Conservation (phyloP, 1,140 invertebrate genomes). For the Chironomus striatipennis region DNA sequence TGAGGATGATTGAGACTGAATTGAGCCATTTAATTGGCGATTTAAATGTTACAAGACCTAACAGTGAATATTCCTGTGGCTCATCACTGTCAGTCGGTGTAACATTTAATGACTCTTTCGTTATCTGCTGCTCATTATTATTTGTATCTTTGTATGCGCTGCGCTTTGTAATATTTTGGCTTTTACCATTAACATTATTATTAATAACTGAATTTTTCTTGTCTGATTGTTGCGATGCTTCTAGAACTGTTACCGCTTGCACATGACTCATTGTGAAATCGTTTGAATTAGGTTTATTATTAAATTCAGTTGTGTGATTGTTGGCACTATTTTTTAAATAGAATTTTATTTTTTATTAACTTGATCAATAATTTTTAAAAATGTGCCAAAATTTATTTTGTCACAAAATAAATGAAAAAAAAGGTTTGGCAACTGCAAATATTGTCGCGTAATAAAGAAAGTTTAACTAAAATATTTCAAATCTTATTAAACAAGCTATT, state of each 20-base stretch:
- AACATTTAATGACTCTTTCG: slow-evolving; percentile 5
- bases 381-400: neutral
- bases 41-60: neutral
- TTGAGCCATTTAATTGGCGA: slow-evolving; percentile 18
- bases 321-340: neutral
- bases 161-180: neutral
- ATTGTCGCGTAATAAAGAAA: neutral
- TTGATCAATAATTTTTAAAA: neutral
- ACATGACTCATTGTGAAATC: slow-evolving; percentile 13
- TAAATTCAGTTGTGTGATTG: neutral
- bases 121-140: slow-evolving; percentile 13
- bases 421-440: neutral
- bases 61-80: neutral
- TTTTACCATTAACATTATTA: slow-evolving; percentile 11
- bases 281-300: neutral
- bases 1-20: neutral
- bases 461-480: neutral
- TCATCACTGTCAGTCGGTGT: neutral
- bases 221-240: neutral
- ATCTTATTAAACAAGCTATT: no score
- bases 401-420: neutral
- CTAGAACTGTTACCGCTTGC: neutral
- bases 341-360: neutral
- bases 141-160: slow-evolving; percentile 1
- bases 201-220: neutral